Percentiles rank a stretch among this genome's conserved stretches.
phyloP scores from a whole-genome alignment of 2,113 vertebrate genomes.

The Archocentrus centrarchus region DNA sequence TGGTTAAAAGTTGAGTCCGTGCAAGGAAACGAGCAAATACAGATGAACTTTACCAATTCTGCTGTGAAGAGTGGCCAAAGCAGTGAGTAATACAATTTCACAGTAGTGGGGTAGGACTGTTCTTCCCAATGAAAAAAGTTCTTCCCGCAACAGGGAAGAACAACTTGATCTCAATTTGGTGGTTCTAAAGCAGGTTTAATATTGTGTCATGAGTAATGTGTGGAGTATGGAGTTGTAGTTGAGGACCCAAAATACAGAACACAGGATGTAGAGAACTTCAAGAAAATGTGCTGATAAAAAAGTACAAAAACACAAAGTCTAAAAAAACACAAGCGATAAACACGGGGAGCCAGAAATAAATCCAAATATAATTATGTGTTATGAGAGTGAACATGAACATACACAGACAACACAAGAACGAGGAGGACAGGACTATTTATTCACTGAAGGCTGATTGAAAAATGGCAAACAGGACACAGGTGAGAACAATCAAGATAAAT shows the following conservation, averaged over 20 bases:
- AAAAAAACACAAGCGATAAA: not conserved
- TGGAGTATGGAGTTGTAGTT: no score
- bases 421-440: not conserved
- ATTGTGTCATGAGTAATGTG: no score
- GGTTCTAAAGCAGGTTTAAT: no score
- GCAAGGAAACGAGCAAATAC: not conserved
- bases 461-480: not conserved
- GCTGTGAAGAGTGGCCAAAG: accelerated
- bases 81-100: not conserved
- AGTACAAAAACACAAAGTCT: not conserved
- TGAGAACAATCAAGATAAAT: not conserved
- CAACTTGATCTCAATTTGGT: no score
- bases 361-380: no score
- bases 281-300: not conserved
- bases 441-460: not conserved
- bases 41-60: not conserved
- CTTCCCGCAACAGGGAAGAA: no score
- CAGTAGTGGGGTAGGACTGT: no score
- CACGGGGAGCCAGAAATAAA: not conserved
- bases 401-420: no score
- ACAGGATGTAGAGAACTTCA: not conserved
- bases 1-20: no score
- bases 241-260: not conserved
- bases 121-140: no score
- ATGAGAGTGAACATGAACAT: no score